Conservation (phyloP, 2,888 invertebrate genomes). For the Xestoiulus laeticollis region DNA sequence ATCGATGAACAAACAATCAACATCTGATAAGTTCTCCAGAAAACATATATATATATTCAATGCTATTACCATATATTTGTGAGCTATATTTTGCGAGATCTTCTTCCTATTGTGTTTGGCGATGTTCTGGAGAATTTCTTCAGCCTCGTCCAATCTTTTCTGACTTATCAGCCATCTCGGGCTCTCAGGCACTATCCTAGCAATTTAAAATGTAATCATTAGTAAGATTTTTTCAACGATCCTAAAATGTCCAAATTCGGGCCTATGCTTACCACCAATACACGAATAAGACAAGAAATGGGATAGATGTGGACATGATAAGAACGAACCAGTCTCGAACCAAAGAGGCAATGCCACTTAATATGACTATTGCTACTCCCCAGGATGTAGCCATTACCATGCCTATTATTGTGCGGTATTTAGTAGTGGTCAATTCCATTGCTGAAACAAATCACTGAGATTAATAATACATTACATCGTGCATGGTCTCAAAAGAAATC, state of each 20-base stretch:
- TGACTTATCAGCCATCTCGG: slow-evolving; percentile 90
- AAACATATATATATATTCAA: background rate
- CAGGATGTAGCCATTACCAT: slow-evolving; percentile 28
- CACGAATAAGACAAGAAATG: slow-evolving; percentile 62
- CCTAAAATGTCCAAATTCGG: too few species aligned
- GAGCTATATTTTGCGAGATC: slow-evolving; percentile 70
- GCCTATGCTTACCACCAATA: slow-evolving; percentile 55
- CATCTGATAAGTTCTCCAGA: background rate
- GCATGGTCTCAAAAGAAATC: too few species aligned
- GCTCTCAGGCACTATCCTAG: slow-evolving; percentile 84
- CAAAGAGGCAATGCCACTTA: slow-evolving; percentile 71
- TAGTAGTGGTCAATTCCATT: slow-evolving; percentile 48
- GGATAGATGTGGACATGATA: slow-evolving; percentile 72
- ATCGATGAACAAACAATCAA: background rate
- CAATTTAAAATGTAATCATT: background rate
- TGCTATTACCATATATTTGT: slow-evolving; percentile 69
- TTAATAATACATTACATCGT: too few species aligned
- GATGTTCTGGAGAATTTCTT: slow-evolving; percentile 78
- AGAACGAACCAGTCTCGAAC: slow-evolving; percentile 75
- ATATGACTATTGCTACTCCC: slow-evolving; percentile 14
- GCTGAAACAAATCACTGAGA: background rate
- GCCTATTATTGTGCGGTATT: slow-evolving; percentile 48
- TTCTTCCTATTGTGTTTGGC: slow-evolving; percentile 77
- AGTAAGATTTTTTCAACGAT: background rate
- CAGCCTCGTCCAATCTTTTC: slow-evolving; percentile 82